Conservation (phyloP, 1,140 invertebrate genomes). For the Scaptomyza montana region DNA sequence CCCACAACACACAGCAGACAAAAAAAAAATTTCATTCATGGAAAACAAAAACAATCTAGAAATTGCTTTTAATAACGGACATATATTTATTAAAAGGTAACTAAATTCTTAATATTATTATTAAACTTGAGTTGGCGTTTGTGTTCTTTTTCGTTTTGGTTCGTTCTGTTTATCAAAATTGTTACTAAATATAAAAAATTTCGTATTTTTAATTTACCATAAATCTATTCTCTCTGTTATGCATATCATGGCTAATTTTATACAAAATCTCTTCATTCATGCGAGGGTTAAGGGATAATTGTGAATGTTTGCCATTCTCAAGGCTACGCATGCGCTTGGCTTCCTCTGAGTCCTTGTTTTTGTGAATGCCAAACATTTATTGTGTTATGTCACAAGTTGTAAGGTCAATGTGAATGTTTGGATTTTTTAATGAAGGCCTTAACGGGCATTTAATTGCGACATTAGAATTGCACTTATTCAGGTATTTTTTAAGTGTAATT, state of each 20-base stretch:
- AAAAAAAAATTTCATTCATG: constrained; percentile 73
- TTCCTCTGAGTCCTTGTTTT: constrained; percentile 2
- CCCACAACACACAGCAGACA: constrained; percentile 43
- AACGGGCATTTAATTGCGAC: constrained; percentile 3
- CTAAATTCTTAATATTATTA: constrained; percentile 29
- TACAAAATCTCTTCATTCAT: constrained; percentile 21
- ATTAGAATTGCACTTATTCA: not conserved
- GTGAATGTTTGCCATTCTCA: constrained; percentile 1
- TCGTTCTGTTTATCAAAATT: not conserved
- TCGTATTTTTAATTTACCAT: constrained; percentile 15
- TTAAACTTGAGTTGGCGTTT: not conserved
- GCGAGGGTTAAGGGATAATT: not conserved
- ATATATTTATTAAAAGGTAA: constrained; percentile 84
- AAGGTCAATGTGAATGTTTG: constrained; percentile 19
- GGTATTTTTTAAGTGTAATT: not conserved
- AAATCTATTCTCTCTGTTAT: constrained; percentile 1
- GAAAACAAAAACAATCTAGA: constrained; percentile 83
- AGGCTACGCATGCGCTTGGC: constrained; percentile 43
- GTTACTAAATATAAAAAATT: not conserved
- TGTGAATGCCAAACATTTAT: constrained; percentile 18
- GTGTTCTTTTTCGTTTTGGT: not conserved
- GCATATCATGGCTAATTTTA: constrained; percentile 19
- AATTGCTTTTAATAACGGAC: constrained; percentile 84
- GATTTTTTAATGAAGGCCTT: constrained; percentile 9
- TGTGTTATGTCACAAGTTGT: constrained; percentile 25